Evolutionary conservation across 2,797 vertebrate species (phyloP).

Genomic region (Brachyalestes nurse): DNA sequence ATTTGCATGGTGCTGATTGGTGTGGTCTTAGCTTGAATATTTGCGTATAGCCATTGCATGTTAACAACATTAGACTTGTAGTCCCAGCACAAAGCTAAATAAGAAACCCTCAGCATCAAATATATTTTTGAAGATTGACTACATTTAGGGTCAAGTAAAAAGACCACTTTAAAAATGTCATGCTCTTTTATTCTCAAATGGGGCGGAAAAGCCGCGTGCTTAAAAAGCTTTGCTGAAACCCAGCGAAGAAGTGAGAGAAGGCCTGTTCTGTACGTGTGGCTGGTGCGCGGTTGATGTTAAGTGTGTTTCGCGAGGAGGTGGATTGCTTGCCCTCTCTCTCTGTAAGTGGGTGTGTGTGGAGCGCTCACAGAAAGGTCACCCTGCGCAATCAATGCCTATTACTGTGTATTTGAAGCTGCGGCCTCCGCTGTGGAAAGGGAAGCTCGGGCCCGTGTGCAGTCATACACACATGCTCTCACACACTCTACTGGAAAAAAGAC

Average conservation of each 20-base stretch:
- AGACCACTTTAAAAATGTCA: neutral
- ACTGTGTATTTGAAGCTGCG: neutral
- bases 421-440: neutral
- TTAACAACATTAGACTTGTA: too few relatives aligned
- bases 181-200: neutral
- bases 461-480: neutral
- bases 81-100: too few relatives aligned
- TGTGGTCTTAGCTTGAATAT: too few relatives aligned
- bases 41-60: too few relatives aligned
- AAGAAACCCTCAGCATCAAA: too few relatives aligned
- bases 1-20: too few relatives aligned
- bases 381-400: constrained; percentile 17
- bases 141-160: too few relatives aligned
- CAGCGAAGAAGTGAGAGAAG: neutral
- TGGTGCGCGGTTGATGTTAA: neutral
- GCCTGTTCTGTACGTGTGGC: neutral
- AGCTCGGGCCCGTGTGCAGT: neutral
- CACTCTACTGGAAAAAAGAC: neutral
- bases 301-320: neutral
- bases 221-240: too few relatives aligned
- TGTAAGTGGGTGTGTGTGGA: constrained; percentile 11
- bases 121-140: too few relatives aligned
- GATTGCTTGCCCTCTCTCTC: neutral
- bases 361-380: constrained; percentile 5
- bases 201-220: neutral